Percentiles rank a stretch among this genome's conserved stretches.
phyloP scores from a whole-genome alignment of 2,113 vertebrate species.

The Ameiurus melas region DNA sequence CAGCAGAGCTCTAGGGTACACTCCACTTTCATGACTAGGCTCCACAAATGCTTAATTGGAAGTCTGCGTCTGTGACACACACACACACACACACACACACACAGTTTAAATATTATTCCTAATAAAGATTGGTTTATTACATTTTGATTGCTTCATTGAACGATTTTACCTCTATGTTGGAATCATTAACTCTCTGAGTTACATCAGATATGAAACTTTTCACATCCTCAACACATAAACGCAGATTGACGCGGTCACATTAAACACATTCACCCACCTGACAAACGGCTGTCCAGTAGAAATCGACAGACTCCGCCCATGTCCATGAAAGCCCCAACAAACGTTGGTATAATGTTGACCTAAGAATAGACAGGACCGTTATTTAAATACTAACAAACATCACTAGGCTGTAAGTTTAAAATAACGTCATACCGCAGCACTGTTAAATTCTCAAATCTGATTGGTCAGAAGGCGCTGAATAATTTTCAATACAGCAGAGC shows the following conservation, averaged over 20 bases:
- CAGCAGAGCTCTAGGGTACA: slow-evolving; percentile 12
- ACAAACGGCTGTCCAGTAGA: slow-evolving; percentile 66
- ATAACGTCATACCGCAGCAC: background rate
- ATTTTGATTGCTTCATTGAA: background rate
- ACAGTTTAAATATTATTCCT: background rate
- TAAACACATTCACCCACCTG: slow-evolving; percentile 75
- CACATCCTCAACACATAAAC: background rate
- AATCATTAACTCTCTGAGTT: background rate
- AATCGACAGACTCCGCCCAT: slow-evolving; percentile 80
- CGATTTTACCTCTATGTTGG: background rate
- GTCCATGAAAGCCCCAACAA: slow-evolving; percentile 82
- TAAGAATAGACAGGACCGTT: slow-evolving; percentile 60
- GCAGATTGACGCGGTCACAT: background rate
- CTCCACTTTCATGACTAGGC: background rate
- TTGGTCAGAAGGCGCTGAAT: background rate
- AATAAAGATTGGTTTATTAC: background rate
- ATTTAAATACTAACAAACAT: background rate
- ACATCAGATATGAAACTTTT: background rate
- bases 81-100: background rate
- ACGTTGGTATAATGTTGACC: slow-evolving; percentile 83
- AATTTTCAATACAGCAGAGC: background rate
- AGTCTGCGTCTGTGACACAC: background rate
- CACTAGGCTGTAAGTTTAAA: background rate
- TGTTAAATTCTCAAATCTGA: background rate
- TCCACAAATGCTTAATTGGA: slow-evolving; percentile 19